Conservation (phyloP, 2,113 vertebrate species). For the Gambusia holbrooki region DNA sequence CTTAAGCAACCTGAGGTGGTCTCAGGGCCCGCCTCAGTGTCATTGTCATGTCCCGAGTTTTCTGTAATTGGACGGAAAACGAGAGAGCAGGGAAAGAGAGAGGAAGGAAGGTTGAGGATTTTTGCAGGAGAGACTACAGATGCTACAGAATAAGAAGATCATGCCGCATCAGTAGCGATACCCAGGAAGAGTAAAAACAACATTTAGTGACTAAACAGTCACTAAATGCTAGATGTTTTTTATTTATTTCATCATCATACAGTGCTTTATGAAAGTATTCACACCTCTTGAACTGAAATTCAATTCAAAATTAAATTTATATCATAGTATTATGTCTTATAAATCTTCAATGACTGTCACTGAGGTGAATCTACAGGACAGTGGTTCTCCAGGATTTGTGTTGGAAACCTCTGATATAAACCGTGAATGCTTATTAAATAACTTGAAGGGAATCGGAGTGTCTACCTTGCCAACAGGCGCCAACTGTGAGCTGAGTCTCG, state of each 20-base stretch:
- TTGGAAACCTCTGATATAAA: neutral
- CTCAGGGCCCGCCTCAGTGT: constrained; percentile 92
- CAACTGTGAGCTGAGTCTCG: constrained; percentile 92
- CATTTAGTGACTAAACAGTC: neutral
- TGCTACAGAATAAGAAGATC: constrained; percentile 33
- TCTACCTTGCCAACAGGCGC: constrained; percentile 98
- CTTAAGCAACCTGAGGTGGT: constrained; percentile 91
- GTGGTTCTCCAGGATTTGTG: neutral
- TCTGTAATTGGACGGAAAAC: constrained; percentile 92
- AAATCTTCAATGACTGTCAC: too few relatives aligned
- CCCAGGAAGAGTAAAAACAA: constrained; percentile 32
- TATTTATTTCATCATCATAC: neutral
- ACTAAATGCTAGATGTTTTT: too few relatives aligned
- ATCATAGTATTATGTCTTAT: too few relatives aligned
- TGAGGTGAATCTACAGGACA: neutral
- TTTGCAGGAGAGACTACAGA: constrained; percentile 51
- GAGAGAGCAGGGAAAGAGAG: constrained; percentile 81
- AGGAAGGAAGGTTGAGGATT: constrained; percentile 70
- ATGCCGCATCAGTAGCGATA: constrained; percentile 29
- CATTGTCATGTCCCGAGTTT: constrained; percentile 94
- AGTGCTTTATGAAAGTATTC: neutral
- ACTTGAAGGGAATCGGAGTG: fast-evolving
- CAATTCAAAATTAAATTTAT: too few relatives aligned
- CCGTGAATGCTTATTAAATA: neutral
- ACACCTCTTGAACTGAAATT: neutral